Base-by-base conservation (phyloP, 2,797 vertebrate genomes). In the Pogonophryne albipinna region DNA sequence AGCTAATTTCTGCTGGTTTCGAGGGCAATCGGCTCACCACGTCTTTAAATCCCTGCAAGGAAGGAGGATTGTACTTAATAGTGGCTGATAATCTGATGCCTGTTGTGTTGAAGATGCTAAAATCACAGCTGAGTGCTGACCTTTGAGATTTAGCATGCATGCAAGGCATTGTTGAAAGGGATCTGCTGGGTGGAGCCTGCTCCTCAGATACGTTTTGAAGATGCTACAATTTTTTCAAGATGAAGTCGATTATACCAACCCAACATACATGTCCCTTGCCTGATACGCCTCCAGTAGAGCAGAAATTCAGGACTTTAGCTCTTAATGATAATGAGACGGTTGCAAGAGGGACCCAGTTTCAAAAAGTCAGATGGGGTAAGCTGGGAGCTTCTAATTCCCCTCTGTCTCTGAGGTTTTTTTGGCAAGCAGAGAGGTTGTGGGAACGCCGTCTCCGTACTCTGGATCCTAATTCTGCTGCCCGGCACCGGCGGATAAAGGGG, bases 1-100 rank as follows among this genome's bases (percentile, higher is more conserved):
- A 80, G 85, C 80, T 90, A 84, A 90, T 93, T 93, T 92, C 71
- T n/a, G 12, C 61, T 53, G 17, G 73, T 85, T 91, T 85, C 42
- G 51, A 84, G 84, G 82, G 78, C 76, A 84, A 70, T 78, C 71
- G n/a, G 78, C 82, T 91, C 84, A 84, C 59, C 2, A 41, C 10
- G n/a, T 84, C 80, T 89, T 85, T 76, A 89, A 93, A 89, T 87
- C 84, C 72, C 68, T 31, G 68, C 64, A 63, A 86, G 57, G 68
- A 78, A 14, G 27, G 66, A 80, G 72, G 73, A 82, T 84, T 82
- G 74, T 23, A 17, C 62, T 78, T 88, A 80, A 74, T 79, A 58
- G 76, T 53, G 74, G 60, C 78, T 80, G 72, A 75, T 77, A 71
- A 52, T 63, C 61, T 63, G 57, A 71, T 76, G 44, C 53, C 55